A percentile compares a stretch with the other conserved stretches of the same genome.
Conservation (phyloP, 1,140 invertebrate species). For the Diuraphis noxia region DNA sequence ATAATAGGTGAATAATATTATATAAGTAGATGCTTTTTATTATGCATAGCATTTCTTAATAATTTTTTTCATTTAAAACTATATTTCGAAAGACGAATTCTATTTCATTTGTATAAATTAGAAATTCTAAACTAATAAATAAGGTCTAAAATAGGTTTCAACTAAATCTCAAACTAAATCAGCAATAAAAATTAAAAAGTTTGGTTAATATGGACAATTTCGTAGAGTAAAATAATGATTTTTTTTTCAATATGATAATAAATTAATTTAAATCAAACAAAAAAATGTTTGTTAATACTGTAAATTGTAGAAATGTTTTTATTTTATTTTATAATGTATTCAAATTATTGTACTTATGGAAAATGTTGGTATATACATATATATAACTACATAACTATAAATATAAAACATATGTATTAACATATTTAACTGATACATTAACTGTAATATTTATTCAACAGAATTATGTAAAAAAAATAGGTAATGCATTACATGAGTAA, state of each 20-base stretch:
- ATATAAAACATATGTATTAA: neutral
- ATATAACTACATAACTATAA: neutral
- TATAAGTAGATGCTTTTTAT: too few relatives aligned
- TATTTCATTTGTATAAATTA: too few relatives aligned
- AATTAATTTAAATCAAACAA: too few relatives aligned
- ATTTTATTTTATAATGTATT: neutral
- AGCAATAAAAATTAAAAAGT: too few relatives aligned
- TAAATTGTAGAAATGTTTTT: neutral
- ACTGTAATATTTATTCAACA: neutral
- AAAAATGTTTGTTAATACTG: neutral
- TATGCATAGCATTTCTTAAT: too few relatives aligned
- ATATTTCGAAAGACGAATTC: neutral
- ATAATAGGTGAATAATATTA: too few relatives aligned
- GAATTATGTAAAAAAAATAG: neutral
- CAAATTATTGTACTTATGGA: neutral
- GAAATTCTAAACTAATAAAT: too few relatives aligned
- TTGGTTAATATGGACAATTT: too few relatives aligned
- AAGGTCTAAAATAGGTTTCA: too few relatives aligned
- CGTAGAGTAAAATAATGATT: too few relatives aligned
- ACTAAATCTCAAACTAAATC: too few relatives aligned
- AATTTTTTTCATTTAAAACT: neutral
- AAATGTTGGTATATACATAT: neutral
- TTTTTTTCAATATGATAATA: too few relatives aligned
- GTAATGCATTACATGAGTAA: neutral
- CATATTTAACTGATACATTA: neutral